Evolutionary conservation across 2,797 vertebrate genomes (phyloP).

Genomic region (Helostoma temminkii): DNA sequence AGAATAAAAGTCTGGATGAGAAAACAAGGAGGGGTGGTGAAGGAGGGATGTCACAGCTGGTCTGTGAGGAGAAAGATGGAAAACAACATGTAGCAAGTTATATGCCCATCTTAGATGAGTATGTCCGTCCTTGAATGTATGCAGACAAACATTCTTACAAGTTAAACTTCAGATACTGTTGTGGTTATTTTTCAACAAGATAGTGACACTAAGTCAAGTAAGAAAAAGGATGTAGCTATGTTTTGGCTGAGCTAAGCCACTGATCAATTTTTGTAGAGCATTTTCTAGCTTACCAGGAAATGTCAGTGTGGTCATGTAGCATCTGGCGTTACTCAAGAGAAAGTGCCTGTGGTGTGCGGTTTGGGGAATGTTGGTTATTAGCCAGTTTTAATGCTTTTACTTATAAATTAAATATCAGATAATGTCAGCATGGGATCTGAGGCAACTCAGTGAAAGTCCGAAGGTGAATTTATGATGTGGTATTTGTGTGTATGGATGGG

Average conservation of each 20-base stretch:
- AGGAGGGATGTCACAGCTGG: constrained; percentile 59
- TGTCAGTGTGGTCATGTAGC: constrained; percentile 32
- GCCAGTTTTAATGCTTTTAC: constrained; percentile 45
- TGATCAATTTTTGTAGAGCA: constrained; percentile 9
- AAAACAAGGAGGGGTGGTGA: constrained; percentile 8
- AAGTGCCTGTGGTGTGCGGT: constrained; percentile 21
- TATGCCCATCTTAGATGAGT: constrained; percentile 34
- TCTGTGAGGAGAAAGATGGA: constrained; percentile 32
- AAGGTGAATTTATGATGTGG: constrained; percentile 32
- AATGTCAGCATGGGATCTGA: constrained; percentile 32
- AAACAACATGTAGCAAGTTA: constrained; percentile 42
- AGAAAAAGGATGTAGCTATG: background rate
- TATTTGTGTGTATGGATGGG: background rate
- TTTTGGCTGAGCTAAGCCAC: constrained; percentile 12
- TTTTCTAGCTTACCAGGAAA: constrained; percentile 17
- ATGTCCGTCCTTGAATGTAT: constrained; percentile 2
- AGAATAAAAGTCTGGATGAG: background rate
- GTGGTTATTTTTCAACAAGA: constrained; percentile 5
- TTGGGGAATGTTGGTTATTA: constrained; percentile 34
- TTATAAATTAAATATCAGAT: constrained; percentile 41
- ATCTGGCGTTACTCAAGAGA: constrained; percentile 68
- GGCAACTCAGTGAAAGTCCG: constrained; percentile 16
- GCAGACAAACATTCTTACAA: constrained; percentile 20
- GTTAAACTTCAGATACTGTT: background rate
- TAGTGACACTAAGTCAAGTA: background rate